Base-by-base conservation (phyloP, 64 coral and sea anemone species). In the Stichodactyla mertensii region DNA sequence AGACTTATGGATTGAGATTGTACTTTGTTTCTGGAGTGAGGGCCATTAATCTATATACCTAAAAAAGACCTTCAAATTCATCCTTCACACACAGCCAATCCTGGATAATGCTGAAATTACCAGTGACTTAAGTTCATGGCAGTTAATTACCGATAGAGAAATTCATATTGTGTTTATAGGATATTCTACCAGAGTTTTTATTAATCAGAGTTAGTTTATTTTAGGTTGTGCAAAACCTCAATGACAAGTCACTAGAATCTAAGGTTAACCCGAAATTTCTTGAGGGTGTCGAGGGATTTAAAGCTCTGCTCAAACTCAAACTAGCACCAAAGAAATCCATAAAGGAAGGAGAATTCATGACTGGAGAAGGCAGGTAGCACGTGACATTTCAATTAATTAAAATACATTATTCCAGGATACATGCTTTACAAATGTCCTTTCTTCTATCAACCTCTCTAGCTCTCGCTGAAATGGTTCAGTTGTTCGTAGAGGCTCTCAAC, bases 401-500 rank as follows among this genome's bases (percentile, higher is more conserved):
- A 0, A 4, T 16, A 64, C 19, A 64, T 64, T 64, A 64, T 64
- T 64, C 61, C 6, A 22, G 77, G 20, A 16, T 45, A 45, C 36
- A 45, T 31, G 5, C 20, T 54, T 81, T 81, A 81, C 77, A 5
- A 51, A 22, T 22, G 64, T 23, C 64, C 18, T 62, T 86, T 64
- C 86, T 45, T 45, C 36, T 45, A 45, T 2, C 36, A 2, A 45
- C 36, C 36, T 45, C 36, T 57, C 9, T 78, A 95, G 93, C 89
- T 0, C 78, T 95, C 6, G 86, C 93, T 10, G 87, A 89, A 0
- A 53, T 95, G 71, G 83, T 89, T 52, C 82, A 92, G 7, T 61
- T 92, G 61, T 95, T 91, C 52, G 87, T 92, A 23, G 87, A 92
- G 2, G 89, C 93, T 13, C 84, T 95, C 7, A 95, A 95, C 84